Evolutionary conservation across 2,797 vertebrate genomes (phyloP).

Genomic region (Sebastes trivittatus): DNA sequence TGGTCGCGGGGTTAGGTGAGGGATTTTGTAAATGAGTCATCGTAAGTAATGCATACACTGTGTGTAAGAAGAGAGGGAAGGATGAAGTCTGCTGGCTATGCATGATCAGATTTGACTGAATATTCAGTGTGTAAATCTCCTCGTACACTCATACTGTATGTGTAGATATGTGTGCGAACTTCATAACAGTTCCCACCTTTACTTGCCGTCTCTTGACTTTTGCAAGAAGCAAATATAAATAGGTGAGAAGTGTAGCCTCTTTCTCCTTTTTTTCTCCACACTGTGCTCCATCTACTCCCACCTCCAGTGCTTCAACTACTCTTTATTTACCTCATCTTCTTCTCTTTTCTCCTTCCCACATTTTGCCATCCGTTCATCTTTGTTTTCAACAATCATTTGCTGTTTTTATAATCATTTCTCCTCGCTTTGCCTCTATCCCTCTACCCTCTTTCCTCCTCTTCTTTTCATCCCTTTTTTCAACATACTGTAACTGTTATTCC

Average conservation of each 20-base stretch:
- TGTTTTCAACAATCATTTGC: neutral
- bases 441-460: neutral
- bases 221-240: neutral
- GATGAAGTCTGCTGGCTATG: neutral
- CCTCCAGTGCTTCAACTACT: neutral
- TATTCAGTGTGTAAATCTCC: neutral
- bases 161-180: too few species aligned
- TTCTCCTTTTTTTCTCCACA: neutral
- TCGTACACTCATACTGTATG: too few species aligned
- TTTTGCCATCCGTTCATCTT: neutral
- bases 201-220: neutral
- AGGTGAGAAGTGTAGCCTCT: neutral
- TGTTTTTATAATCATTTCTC: neutral
- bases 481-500: neutral
- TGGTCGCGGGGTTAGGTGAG: too few species aligned
- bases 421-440: neutral
- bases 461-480: neutral
- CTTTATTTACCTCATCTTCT: neutral
- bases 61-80: neutral
- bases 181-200: neutral
- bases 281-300: too few species aligned
- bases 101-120: neutral
- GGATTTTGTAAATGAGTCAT: neutral
- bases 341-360: neutral
- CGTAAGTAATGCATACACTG: neutral